These are phyloP conservation scores for Thaumatotibia leucotreta DNA, from an alignment of 1,140 invertebrate species.

Conservation along the genomic window DNA sequence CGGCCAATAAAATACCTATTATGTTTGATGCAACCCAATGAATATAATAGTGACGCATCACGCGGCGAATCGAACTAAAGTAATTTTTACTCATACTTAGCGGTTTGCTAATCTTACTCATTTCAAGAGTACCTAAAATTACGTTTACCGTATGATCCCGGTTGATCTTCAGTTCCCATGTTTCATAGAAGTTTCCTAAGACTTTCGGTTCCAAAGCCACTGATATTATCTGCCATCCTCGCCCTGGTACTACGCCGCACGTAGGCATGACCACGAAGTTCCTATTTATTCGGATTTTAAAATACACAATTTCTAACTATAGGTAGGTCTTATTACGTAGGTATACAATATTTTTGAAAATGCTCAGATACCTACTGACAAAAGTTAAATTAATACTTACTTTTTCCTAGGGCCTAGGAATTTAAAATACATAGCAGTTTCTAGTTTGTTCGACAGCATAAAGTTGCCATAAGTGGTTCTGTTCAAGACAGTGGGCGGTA, in stretches of 20 bases:
- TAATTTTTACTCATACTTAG: too few relatives aligned
- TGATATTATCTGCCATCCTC: slow-evolving; percentile 63
- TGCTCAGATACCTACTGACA: too few relatives aligned
- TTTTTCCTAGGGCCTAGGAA: slow-evolving; percentile 48
- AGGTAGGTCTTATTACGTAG: too few relatives aligned
- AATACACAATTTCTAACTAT: too few relatives aligned
- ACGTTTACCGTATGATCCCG: slow-evolving; percentile 54
- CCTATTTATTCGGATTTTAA: slow-evolving; percentile 31
- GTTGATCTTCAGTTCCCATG: slow-evolving; percentile 62
- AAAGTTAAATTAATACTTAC: slow-evolving; percentile 33
- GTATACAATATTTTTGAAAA: too few relatives aligned
- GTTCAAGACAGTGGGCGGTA: slow-evolving; percentile 59
- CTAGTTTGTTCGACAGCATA: slow-evolving; percentile 60
- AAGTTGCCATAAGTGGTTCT: slow-evolving; percentile 63
- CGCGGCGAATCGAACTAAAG: too few relatives aligned
- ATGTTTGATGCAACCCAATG: too few relatives aligned
- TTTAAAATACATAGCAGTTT: slow-evolving; percentile 60
- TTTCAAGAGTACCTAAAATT: too few relatives aligned
- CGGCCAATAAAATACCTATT: too few relatives aligned
- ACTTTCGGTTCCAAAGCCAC: slow-evolving; percentile 60
- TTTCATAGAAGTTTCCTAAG: slow-evolving; percentile 58
- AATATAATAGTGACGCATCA: too few relatives aligned
- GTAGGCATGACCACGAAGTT: slow-evolving; percentile 62
- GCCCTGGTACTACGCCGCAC: slow-evolving; percentile 61
- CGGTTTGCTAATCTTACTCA: too few relatives aligned